A percentile compares a stretch with the other conserved stretches of the same genome.
These are phyloP conservation scores for Emydoidea blandingii DNA, from an alignment of 2,797 vertebrate genomes.

Conservation along the genomic window DNA sequence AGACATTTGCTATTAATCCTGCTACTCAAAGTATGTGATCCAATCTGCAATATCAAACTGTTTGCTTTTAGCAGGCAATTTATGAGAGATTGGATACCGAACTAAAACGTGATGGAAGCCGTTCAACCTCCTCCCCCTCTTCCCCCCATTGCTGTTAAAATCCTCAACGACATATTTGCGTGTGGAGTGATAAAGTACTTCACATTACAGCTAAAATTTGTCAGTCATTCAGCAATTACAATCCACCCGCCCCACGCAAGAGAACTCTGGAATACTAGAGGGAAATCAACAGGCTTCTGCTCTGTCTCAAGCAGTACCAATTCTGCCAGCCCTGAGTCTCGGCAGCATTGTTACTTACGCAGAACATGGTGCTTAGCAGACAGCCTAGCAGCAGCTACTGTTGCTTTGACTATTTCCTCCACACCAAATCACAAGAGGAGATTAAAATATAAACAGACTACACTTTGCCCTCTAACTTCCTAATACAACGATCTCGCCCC, in stretches of 20 bases:
- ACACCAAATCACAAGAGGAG: background rate
- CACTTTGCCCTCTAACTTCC: background rate
- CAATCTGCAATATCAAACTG: background rate
- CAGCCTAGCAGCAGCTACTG: background rate
- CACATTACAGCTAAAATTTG: background rate
- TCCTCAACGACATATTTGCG: background rate
- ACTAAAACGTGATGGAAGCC: background rate
- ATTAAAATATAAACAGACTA: background rate
- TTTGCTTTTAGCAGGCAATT: background rate
- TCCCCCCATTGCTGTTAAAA: background rate
- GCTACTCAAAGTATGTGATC: background rate
- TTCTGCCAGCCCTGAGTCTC: background rate
- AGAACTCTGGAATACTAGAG: background rate
- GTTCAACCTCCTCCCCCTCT: background rate
- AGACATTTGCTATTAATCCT: fast-evolving
- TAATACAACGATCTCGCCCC: background rate
- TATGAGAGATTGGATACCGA: background rate
- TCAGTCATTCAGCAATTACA: background rate
- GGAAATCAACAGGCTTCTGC: constrained; percentile 66
- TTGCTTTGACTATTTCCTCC: background rate
- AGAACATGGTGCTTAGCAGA: background rate
- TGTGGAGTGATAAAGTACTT: background rate
- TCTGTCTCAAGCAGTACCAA: constrained; percentile 23
- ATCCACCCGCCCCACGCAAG: background rate
- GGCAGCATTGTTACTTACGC: background rate